These are phyloP conservation scores for Psilopsiagon aurifrons DNA, from an alignment of 2,113 vertebrate genomes.

Conservation along the genomic window DNA sequence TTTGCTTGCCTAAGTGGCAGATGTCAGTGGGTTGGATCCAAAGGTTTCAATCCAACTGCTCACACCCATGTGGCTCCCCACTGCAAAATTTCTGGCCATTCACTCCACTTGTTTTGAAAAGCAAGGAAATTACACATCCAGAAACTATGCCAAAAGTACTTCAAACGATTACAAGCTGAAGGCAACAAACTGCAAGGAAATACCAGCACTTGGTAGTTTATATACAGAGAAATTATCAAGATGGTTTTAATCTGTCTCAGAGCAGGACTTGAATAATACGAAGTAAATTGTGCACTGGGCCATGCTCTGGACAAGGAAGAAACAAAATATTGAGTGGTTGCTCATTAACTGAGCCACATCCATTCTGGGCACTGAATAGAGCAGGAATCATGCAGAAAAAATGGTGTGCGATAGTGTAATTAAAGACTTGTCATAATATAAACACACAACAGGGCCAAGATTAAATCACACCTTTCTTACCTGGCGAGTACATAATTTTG, in stretches of 20 bases:
- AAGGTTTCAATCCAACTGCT: not conserved
- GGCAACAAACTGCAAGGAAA: conserved; percentile 14
- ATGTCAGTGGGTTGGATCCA: not conserved
- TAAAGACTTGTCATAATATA: not conserved
- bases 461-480: not conserved
- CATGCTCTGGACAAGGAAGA: not conserved
- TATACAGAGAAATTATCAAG: not conserved
- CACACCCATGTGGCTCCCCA: not conserved
- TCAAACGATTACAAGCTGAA: not conserved
- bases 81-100: not conserved
- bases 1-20: not conserved
- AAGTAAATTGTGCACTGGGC: not conserved
- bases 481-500: not conserved
- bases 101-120: not conserved
- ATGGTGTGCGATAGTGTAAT: not conserved
- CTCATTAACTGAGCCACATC: not conserved
- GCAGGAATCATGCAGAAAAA: not conserved
- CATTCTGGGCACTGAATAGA: not conserved
- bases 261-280: not conserved
- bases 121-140: conserved; percentile 12
- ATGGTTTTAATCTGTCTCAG: not conserved
- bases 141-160: not conserved
- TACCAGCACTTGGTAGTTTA: not conserved
- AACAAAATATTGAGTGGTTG: not conserved
- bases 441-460: not conserved